phyloP scores from a whole-genome alignment of 2,113 vertebrate genomes.

The Promerops cafer region DNA sequence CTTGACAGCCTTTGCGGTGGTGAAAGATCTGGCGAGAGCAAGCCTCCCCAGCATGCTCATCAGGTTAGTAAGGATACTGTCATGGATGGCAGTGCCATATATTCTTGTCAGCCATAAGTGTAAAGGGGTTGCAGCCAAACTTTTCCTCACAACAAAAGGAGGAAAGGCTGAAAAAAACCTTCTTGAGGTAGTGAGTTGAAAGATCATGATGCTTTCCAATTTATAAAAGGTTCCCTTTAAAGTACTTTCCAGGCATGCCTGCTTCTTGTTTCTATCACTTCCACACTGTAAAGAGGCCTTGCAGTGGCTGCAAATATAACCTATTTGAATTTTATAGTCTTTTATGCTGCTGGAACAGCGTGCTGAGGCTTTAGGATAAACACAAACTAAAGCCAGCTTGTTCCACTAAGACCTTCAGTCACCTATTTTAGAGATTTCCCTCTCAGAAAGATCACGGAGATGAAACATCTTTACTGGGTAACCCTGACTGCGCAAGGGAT shows the following conservation, averaged over 20 bases:
- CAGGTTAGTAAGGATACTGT: neutral
- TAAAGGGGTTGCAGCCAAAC: slow-evolving; percentile 1
- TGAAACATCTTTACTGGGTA: neutral
- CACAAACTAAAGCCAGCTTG: neutral
- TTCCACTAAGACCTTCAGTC: neutral
- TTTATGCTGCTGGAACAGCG: neutral
- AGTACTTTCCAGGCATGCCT: neutral
- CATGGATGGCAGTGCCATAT: neutral
- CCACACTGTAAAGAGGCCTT: neutral
- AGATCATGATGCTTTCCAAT: neutral
- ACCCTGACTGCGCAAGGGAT: neutral
- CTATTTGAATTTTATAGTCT: neutral
- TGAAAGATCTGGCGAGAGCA: neutral
- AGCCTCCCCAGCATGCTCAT: neutral
- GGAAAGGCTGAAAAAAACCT: neutral
- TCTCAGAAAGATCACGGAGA: neutral
- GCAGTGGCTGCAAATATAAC: neutral
- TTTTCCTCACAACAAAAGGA: neutral
- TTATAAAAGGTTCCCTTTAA: neutral
- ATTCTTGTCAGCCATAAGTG: slow-evolving; percentile 4
- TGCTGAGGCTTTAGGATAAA: neutral
- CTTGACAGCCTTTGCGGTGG: slow-evolving; percentile 7
- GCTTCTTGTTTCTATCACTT: neutral
- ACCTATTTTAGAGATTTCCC: neutral
- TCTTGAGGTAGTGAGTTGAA: neutral